Percentiles rank a stretch among this genome's conserved stretches.
Conservation (phyloP, 2,888 invertebrate genomes). For the Lordiphosa fenestrarum region DNA sequence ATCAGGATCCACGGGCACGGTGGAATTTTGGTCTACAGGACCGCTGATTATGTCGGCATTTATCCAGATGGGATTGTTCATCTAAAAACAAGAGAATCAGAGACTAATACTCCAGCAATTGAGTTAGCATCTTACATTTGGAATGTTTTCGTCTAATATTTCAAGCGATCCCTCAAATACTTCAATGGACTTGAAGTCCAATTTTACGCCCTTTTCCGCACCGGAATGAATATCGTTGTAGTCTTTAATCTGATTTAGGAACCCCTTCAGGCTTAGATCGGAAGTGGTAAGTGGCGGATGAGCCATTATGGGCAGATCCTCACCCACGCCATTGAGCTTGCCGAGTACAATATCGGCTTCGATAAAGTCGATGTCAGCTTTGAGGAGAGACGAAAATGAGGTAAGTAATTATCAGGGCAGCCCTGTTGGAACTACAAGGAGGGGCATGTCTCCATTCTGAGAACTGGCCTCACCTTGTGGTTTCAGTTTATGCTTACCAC, state of each 20-base stretch:
- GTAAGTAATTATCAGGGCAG: neutral
- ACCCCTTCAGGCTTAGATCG: conserved; percentile 88
- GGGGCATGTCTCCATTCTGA: too few species aligned
- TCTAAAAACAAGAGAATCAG: conserved; percentile 78
- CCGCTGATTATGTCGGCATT: conserved; percentile 92
- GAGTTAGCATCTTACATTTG: conserved; percentile 73
- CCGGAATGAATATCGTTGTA: conserved; percentile 80
- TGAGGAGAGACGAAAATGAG: neutral
- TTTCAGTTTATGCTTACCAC: conserved; percentile 76
- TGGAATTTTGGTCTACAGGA: conserved; percentile 83
- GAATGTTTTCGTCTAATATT: conserved; percentile 78
- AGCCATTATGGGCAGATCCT: conserved; percentile 89
- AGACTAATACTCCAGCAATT: neutral
- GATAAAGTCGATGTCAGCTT: conserved; percentile 87
- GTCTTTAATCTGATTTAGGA: conserved; percentile 84
- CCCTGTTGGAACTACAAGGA: too few species aligned
- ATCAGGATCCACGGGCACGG: conserved; percentile 83
- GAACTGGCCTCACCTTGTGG: too few species aligned
- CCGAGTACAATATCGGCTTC: conserved; percentile 93
- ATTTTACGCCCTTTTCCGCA: conserved; percentile 88
- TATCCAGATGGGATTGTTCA: conserved; percentile 89
- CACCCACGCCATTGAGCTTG: conserved; percentile 80
- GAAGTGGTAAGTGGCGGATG: conserved; percentile 89
- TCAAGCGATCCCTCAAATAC: conserved; percentile 84
- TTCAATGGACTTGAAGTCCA: conserved; percentile 92